Evolutionary conservation across 1,140 invertebrate genomes (phyloP).

Genomic region (Heterodera carotae): DNA sequence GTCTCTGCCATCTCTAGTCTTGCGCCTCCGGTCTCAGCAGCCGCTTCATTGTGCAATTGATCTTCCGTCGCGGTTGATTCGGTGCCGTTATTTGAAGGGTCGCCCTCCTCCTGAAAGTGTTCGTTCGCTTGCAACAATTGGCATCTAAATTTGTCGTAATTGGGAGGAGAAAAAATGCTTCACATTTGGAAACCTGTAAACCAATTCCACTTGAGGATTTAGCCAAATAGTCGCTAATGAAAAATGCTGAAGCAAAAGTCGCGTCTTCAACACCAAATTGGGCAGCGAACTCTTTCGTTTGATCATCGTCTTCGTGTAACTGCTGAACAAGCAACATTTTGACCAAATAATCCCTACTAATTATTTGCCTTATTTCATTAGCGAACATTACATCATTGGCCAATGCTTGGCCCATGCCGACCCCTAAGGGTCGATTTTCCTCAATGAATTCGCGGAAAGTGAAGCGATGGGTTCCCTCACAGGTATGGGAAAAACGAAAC

Average conservation of each 20-base stretch:
- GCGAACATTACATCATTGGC: constrained; percentile 61
- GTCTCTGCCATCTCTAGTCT: background rate
- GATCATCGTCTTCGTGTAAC: constrained; percentile 8
- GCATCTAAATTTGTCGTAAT: constrained; percentile 40
- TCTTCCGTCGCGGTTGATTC: background rate
- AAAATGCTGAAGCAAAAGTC: constrained; percentile 63
- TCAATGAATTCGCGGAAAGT: constrained; percentile 36
- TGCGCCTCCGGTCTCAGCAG: background rate
- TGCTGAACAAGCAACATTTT: background rate
- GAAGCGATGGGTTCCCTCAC: constrained; percentile 16
- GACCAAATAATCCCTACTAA: background rate
- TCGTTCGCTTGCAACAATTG: constrained; percentile 41
- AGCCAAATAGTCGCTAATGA: constrained; percentile 61
- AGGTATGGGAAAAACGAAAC: constrained; percentile 30
- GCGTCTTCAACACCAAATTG: constrained; percentile 62
- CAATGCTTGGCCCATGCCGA: constrained; percentile 49
- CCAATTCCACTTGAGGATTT: constrained; percentile 34
- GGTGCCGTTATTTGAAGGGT: constrained; percentile 1
- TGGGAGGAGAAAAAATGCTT: background rate
- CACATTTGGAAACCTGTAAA: constrained; percentile 33
- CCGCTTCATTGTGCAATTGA: constrained; percentile 5
- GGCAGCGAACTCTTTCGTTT: constrained; percentile 51
- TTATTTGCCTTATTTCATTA: constrained; percentile 46
- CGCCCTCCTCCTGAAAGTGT: constrained; percentile 39
- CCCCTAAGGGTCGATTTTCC: constrained; percentile 7